Percentiles rank a stretch among this genome's conserved stretches.
These are phyloP conservation scores for Apomyelois bistriatella DNA, from an alignment of 2,888 invertebrate genomes.

Conservation along the genomic window DNA sequence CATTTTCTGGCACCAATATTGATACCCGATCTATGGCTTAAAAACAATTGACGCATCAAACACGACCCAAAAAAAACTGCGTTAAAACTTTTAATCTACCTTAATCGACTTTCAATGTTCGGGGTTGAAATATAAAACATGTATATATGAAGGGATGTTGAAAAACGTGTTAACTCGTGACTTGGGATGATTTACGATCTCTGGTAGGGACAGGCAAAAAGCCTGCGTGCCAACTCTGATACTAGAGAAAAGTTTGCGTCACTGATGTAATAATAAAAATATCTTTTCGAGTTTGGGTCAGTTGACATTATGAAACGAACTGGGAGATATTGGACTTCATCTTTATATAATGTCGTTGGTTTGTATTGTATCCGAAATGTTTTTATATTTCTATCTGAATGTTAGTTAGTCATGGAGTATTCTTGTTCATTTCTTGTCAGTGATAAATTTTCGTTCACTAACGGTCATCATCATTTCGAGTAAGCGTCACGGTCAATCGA, in stretches of 20 bases:
- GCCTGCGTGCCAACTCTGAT: not conserved
- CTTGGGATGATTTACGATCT: slow-evolving; percentile 35
- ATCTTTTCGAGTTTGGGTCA: not conserved
- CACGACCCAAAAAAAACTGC: not conserved
- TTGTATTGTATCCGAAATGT: not conserved
- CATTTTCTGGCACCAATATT: too few species aligned
- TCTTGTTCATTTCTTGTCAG: too few species aligned
- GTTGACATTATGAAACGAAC: not conserved
- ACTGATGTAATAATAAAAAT: slow-evolving; percentile 1
- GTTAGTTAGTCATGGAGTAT: too few species aligned
- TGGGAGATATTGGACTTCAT: not conserved
- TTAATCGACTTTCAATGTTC: slow-evolving; percentile 25
- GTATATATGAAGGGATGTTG: slow-evolving; percentile 27
- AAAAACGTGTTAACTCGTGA: slow-evolving; percentile 40
- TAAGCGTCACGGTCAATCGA: too few species aligned
- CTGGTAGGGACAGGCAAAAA: slow-evolving; percentile 26
- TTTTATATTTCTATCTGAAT: too few species aligned
- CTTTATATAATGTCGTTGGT: not conserved
- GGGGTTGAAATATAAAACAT: slow-evolving; percentile 20
- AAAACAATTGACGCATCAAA: not conserved
- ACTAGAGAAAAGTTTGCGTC: slow-evolving; percentile 3
- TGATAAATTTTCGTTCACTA: too few species aligned
- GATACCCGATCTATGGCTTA: too few species aligned
- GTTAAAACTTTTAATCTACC: slow-evolving; percentile 10
- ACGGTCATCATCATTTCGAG: too few species aligned